These are phyloP conservation scores for Gephyroberyx darwinii DNA, from an alignment of 2,797 vertebrate species.

Conservation along the genomic window DNA sequence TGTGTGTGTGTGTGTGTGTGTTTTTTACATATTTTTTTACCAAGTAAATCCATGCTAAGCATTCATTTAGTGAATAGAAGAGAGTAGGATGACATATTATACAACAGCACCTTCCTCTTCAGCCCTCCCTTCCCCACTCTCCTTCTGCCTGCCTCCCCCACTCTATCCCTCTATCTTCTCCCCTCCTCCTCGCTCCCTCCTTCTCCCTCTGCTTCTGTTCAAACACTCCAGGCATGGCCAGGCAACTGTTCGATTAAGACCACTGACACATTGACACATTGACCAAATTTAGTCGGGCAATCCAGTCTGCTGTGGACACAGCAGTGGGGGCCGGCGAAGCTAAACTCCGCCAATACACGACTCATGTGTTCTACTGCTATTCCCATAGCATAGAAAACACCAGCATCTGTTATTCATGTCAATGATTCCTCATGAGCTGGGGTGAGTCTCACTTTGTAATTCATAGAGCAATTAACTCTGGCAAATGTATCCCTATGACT, in stretches of 20 bases:
- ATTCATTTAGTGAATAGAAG: background rate
- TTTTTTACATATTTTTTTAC: background rate
- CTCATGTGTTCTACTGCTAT: conserved; percentile 37
- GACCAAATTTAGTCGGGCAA: conserved; percentile 52
- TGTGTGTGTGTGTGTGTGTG: background rate
- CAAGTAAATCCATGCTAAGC: background rate
- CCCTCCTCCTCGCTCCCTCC: background rate
- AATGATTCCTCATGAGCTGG: conserved; percentile 23
- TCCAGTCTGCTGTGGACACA: conserved; percentile 43
- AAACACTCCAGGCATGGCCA: conserved; percentile 33
- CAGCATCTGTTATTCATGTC: conserved; percentile 36
- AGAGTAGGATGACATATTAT: background rate
- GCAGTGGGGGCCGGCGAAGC: conserved; percentile 29
- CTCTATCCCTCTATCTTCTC: background rate
- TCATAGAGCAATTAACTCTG: conserved; percentile 42
- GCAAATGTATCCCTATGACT: conserved; percentile 42
- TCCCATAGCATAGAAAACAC: conserved; percentile 19
- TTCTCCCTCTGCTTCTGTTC: conserved; percentile 16
- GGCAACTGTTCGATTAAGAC: conserved; percentile 38
- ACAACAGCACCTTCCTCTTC: background rate
- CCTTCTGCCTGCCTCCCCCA: conserved; percentile 1
- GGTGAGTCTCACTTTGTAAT: conserved; percentile 20
- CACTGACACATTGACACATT: conserved; percentile 20
- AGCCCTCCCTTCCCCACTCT: background rate
- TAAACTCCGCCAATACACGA: conserved; percentile 23